Base-by-base conservation (phyloP, 2,888 invertebrate genomes). In the Steinernema carpocapsae region DNA sequence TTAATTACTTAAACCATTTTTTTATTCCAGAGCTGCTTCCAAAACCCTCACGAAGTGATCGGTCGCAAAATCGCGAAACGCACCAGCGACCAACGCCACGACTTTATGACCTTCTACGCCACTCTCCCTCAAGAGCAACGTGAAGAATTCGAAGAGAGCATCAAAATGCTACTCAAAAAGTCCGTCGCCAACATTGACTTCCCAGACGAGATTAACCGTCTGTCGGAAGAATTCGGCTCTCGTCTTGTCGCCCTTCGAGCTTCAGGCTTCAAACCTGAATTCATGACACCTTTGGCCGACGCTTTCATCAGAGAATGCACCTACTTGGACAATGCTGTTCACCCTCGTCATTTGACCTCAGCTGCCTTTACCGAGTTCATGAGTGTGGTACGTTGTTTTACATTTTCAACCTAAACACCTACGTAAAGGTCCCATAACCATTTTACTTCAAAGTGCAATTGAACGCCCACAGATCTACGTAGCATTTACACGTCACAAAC, bases 301-400 rank as follows among this genome's bases (percentile, higher is more conserved):
- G 72, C 80, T 29, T 82, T 82, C 22, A 79, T 82, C 64, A 77
- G 74, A n/a, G 84, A 84, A 73, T 85, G 84, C 74, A 76, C 83
- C 26, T 79, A 32, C 37, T 29, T 51, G 48, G 84, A 84, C 45
- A 79, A 79, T 1, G 84, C 84, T 12, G 84, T 84, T n/a, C 84
- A 84, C 72, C 84, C 83, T 37, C 80, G 83, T 3, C 82, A 83
- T 74, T 81, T 79, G 14, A 84, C 85, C 10, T 78, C 84, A 24
- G 73, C 74, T 46, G 84, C 84, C 24, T 84, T 84, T 74, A 81
- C 82, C 14, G 82, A 81, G 70, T 84, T 84, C 75, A 81, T 84
- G 51, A 76, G 79, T 70, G 70, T 85, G 78, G 85, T 84, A 72
- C 71, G 77, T 72, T 74, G 26, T 14, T 72, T 26, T 78, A 29